phyloP scores from a whole-genome alignment of 2,888 invertebrate species.

The Acanthosepion esculentum region DNA sequence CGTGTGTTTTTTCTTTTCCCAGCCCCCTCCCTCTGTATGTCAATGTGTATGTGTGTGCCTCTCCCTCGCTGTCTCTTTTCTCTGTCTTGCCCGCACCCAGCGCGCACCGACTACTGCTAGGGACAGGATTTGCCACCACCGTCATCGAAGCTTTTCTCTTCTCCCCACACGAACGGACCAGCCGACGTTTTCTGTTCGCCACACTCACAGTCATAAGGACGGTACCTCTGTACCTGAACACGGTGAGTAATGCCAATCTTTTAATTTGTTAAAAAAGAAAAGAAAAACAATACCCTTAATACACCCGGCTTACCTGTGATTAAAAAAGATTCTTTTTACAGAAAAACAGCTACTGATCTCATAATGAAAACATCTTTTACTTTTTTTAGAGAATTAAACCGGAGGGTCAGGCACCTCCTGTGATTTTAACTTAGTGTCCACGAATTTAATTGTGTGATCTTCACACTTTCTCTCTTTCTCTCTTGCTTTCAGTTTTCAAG shows the following conservation, averaged over 20 bases:
- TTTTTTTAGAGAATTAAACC: too few relatives aligned
- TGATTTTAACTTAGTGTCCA: too few relatives aligned
- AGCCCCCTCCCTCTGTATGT: not conserved
- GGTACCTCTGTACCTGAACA: slow-evolving; percentile 46
- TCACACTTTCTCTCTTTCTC: not conserved
- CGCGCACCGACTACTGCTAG: slow-evolving; percentile 48
- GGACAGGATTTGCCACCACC: slow-evolving; percentile 47
- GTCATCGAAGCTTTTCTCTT: slow-evolving; percentile 38
- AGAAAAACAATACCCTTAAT: not conserved
- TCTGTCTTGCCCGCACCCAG: slow-evolving; percentile 46
- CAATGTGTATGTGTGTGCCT: not conserved
- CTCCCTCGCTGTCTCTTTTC: slow-evolving; percentile 22
- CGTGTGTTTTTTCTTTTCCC: not conserved
- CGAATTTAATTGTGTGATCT: not conserved
- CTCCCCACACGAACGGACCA: slow-evolving; percentile 45
- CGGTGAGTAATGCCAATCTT: slow-evolving; percentile 41
- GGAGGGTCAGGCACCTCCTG: too few relatives aligned
- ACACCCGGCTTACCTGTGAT: slow-evolving; percentile 33
- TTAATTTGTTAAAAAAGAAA: slow-evolving; percentile 24
- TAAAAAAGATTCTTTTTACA: not conserved
- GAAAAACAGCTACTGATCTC: not conserved
- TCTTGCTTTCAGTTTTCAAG: not conserved
- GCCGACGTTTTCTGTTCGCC: slow-evolving; percentile 36
- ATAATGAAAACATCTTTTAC: not conserved
- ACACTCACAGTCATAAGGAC: slow-evolving; percentile 37